These are phyloP conservation scores for Rhegmatorhina hoffmannsi DNA, from an alignment of 2,113 vertebrate species.

Conservation along the genomic window DNA sequence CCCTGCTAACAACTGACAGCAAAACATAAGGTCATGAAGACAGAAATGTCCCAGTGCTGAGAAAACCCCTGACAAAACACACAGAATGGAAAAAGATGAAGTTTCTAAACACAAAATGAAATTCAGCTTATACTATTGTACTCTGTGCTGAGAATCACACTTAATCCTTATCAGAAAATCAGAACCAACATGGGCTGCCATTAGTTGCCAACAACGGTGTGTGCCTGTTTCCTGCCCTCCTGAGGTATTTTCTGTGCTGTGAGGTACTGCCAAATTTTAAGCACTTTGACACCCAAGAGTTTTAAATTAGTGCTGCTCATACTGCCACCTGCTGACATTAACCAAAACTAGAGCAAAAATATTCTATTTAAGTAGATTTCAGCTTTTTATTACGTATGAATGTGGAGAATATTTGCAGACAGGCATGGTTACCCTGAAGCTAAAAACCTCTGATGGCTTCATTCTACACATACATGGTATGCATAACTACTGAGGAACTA, in stretches of 20 bases:
- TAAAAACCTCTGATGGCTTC: neutral
- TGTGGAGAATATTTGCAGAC: neutral
- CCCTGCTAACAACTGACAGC: neutral
- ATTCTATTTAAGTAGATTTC: neutral
- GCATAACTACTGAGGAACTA: neutral
- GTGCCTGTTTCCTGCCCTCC: neutral
- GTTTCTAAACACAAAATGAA: neutral
- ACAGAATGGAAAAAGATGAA: neutral
- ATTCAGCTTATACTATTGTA: neutral
- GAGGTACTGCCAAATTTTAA: neutral
- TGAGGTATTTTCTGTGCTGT: neutral
- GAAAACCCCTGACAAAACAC: neutral
- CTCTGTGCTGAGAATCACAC: neutral
- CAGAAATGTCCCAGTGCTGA: neutral
- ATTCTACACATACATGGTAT: too few relatives aligned
- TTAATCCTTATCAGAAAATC: neutral
- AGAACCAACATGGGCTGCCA: neutral
- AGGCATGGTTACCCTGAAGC: neutral
- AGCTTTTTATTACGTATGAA: neutral
- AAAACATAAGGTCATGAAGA: neutral
- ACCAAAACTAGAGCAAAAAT: neutral
- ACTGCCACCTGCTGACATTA: constrained; percentile 20
- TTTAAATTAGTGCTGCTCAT: neutral
- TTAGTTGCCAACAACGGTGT: neutral
- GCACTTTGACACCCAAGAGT: neutral